Percentiles rank a stretch among this genome's conserved stretches.
phyloP scores from a whole-genome alignment of 2,797 vertebrate genomes.

The Megalops cyprinoides region DNA sequence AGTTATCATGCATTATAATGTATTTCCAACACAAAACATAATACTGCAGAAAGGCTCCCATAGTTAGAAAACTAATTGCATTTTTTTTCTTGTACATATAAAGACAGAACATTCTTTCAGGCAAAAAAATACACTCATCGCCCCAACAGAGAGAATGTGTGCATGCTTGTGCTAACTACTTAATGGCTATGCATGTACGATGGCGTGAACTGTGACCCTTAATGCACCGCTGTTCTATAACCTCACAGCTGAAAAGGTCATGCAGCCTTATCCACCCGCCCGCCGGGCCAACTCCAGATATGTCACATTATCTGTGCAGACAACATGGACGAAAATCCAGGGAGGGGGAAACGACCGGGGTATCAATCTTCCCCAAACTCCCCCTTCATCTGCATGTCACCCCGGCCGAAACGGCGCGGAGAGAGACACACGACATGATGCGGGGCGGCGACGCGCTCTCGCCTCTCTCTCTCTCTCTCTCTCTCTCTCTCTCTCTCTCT shows the following conservation, averaged over 20 bases:
- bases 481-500: slow-evolving; percentile 30
- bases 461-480: too few relatives aligned
- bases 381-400: slow-evolving; percentile 21
- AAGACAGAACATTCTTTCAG: neutral
- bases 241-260: neutral
- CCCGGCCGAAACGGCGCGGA: neutral
- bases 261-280: neutral
- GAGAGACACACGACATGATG: too few relatives aligned
- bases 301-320: slow-evolving; percentile 1
- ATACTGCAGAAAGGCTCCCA: neutral
- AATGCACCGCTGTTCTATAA: neutral
- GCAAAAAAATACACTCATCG: neutral
- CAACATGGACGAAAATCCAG: neutral
- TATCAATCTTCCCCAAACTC: slow-evolving; percentile 1
- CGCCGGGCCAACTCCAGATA: neutral
- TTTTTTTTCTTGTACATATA: neutral
- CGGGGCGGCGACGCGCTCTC: too few relatives aligned
- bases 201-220: neutral
- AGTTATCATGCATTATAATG: slow-evolving; percentile 10
- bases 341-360: neutral
- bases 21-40: slow-evolving; percentile 5
- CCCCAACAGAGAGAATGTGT: neutral
- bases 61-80: slow-evolving; percentile 4
- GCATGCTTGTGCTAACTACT: neutral
- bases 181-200: neutral